Base-by-base conservation (phyloP, 2,888 invertebrate genomes). In the Athetis lepigone region DNA sequence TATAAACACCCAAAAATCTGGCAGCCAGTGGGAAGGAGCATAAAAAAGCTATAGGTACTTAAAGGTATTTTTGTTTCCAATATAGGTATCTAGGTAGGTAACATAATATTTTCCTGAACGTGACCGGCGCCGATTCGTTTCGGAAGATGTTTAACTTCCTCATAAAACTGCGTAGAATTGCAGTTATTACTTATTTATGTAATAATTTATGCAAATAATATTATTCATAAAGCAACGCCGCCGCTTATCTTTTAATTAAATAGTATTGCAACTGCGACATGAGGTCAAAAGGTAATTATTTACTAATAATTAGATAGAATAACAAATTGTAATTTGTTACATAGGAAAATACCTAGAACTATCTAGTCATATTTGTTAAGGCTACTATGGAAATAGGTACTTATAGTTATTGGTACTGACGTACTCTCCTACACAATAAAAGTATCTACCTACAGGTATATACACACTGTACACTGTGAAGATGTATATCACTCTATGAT, bases 71-170 rank as follows among this genome's bases (percentile, higher is more conserved):
- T n/a, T 25, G 36, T 60, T 66, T 45, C 37, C 45, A 49, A 56
- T 63, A 64, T 33, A 33, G 33, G 8, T 8, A n/a, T n/a, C n/a
- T n/a, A n/a, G n/a, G n/a, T n/a, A n/a, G n/a, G n/a, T n/a, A n/a
- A n/a, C n/a, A 33, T 13, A 8, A 33, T 36, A 52, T 65, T 59
- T 63, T 50, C 40, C 57, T 62, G 61, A 65, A 80, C 72, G 69
- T 74, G 78, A 70, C 57, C 27, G 46, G 52, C 49, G 45, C 64
- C 59, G 68, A 80, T 79, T 80, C 52, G 77, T 68, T 79, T 64
- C 70, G 63, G 66, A 61, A 55, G 42, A 67, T 63, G 59, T 58
- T 61, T 65, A 21, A 7, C 64, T 79, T 76, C 76, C 79, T 70
- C 64, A 37, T 77, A 71, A 67, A 76, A 55, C 62, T 51, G 18